Evolutionary conservation across 2,888 invertebrate genomes (phyloP), one percentile per base, ranked within the genome.

Genomic region (Prionchulus punctatus): DNA sequence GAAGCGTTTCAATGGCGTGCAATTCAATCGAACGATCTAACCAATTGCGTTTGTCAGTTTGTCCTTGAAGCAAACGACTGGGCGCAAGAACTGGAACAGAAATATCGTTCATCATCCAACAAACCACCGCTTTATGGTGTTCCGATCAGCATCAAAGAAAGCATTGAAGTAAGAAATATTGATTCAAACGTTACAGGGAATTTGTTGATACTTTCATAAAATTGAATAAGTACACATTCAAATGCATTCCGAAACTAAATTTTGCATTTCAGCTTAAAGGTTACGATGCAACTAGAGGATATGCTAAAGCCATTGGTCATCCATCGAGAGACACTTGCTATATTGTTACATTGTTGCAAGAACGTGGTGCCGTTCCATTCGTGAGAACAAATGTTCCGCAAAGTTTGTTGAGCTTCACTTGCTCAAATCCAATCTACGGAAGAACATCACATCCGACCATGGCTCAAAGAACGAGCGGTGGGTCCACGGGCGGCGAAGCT

Each of bases 311-410:
- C 25, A 60, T 70, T n/a, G 63, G 61, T 57, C 60, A 64, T 26
- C 69, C 70, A 2, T 61, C 61, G 7, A 30, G 57, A 25, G 61
- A 62, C n/a, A 61, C 57, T 42, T 57, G 64, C 1, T 60, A 59
- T 15, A 27, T 66, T 0, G 62, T 66, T 3, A 55, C 59, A 28
- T 60, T 61, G 15, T 58, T 73, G 7, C 61, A 58, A 25, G 57
- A 64, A 1, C 62, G 68, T 4, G 77, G 78, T 51, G 77, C 75
- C n/a, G 65, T 77, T 36, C 76, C 77, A 0, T 76, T 73, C 67
- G 73, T 71, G 26, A 69, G 71, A 60, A 77, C 74, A 7, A 75
- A 75, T 61, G 67, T 73, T 18, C 72, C 74, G 0, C 73, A 72
- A 58, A 67, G 66, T 0, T 61, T 71, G 57, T 58, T 70, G 43